Base-by-base conservation (phyloP, 1,140 invertebrate genomes). In the Trichonephila inaurata region DNA sequence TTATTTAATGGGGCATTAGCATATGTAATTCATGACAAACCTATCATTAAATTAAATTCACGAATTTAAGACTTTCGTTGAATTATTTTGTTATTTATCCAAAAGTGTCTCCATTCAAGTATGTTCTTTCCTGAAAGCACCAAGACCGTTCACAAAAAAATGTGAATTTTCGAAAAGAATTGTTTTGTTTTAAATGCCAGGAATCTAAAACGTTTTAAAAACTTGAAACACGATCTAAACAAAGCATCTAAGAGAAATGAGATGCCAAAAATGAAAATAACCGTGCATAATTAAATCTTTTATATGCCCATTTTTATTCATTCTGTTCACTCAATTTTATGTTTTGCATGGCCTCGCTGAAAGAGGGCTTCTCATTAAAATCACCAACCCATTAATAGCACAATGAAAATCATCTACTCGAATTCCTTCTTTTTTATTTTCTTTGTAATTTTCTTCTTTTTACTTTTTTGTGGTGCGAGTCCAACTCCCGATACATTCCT, bases 251-350 rank as follows among this genome's bases (percentile, higher is more conserved):
- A 51, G 21, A 69, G 66, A 69, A 12, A 40, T 40, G 72, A 40
- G 33, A 2, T 40, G 28, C 18, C 72, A 19, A 40, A 77, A 40
- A 77, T 14, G 28, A 77, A 16, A 12, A 77, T 77, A 40, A 33
- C 16, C 1, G 6, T 77, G 72, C 72, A 40, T 77, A 77, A 77
- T 77, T 77, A 77, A 77, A 77, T 40, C 72, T 77, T 77, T 77
- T 77, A 14, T 77, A 33, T 40, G 5, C 28, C 6, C 18, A 16
- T 77, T 77, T 77, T 33, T 5, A 14, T 18, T 18, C 33, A 18
- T 18, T 18, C 3, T 19, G 16, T 10, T 77, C 28, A 77, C 33
- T 77, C 33, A 77, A 77, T 77, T 77, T 33, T 33, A 77, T 33
- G 7, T 77, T 77, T 40, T 40, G 33, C 28, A 33, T 77, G 24